Evolutionary conservation across 2,797 vertebrate species (phyloP).

Genomic region (Heterohyrax brucei): DNA sequence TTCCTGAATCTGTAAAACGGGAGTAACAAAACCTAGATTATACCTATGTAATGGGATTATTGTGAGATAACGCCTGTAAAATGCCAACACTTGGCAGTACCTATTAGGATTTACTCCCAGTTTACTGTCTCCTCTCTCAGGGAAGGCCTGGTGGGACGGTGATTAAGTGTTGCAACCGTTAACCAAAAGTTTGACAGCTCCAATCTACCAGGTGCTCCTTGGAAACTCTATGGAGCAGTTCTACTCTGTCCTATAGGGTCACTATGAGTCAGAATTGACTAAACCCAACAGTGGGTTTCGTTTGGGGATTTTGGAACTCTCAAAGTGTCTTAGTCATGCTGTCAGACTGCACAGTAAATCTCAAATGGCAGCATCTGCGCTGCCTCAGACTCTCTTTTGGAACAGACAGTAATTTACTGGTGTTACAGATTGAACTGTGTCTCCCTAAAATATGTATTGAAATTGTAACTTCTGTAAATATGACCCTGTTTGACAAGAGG

Average conservation of each 20-base stretch:
- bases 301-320: too few relatives aligned
- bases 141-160: too few relatives aligned
- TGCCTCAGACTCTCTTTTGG: not conserved
- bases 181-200: too few relatives aligned
- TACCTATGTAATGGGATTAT: not conserved
- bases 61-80: not conserved
- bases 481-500: not conserved
- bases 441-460: not conserved
- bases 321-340: not conserved
- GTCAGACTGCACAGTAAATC: not conserved
- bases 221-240: too few relatives aligned
- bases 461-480: not conserved
- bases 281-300: too few relatives aligned
- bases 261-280: too few relatives aligned
- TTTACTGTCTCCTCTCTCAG: not conserved
- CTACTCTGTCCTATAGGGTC: too few relatives aligned
- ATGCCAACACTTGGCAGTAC: too few relatives aligned
- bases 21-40: not conserved
- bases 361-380: not conserved
- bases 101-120: accelerated
- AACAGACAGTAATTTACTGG: not conserved
- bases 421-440: not conserved
- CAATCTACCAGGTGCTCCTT: too few relatives aligned
- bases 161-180: too few relatives aligned
- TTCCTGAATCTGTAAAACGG: not conserved